phyloP scores from a whole-genome alignment of 2,113 vertebrate genomes.

The Gadus macrocephalus region DNA sequence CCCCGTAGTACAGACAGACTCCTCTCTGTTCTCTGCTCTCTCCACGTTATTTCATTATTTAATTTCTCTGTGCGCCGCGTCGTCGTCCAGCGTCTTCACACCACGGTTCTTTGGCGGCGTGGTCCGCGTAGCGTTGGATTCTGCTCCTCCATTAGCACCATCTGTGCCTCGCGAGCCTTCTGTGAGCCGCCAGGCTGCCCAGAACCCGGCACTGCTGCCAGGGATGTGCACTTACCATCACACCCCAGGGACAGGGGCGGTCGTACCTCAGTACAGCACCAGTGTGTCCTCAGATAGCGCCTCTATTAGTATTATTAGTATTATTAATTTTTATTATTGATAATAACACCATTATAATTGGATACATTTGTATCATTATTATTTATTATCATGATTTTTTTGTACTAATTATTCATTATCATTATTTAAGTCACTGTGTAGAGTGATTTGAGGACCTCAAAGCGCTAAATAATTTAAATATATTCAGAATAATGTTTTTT shows the following conservation, averaged over 20 bases:
- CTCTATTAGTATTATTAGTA: not conserved
- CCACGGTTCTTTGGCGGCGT: constrained; percentile 90
- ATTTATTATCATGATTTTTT: too few relatives aligned
- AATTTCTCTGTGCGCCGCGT: constrained; percentile 32
- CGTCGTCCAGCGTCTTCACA: constrained; percentile 71
- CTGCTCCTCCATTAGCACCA: constrained; percentile 99
- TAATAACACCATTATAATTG: too few relatives aligned
- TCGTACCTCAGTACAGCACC: constrained; percentile 34
- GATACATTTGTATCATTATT: too few relatives aligned
- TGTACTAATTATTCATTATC: too few relatives aligned
- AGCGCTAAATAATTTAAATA: too few relatives aligned
- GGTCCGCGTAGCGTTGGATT: constrained; percentile 89
- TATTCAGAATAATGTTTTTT: too few relatives aligned
- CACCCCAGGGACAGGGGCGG: constrained; percentile 34
- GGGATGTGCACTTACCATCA: constrained; percentile 72
- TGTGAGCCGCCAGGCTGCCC: constrained; percentile 82
- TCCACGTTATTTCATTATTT: not conserved
- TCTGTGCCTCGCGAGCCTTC: constrained; percentile 97
- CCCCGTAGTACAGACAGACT: too few relatives aligned
- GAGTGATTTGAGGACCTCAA: too few relatives aligned
- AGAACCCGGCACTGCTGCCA: constrained; percentile 81
- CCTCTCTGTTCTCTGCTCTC: not conserved
- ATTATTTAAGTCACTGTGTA: too few relatives aligned
- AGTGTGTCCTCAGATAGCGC: constrained; percentile 59
- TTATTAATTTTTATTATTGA: too few relatives aligned